Evolutionary conservation across 1,140 invertebrate genomes (phyloP), one percentile per base, ranked within the genome.

Genomic region (Propsilocerus akamusi): DNA sequence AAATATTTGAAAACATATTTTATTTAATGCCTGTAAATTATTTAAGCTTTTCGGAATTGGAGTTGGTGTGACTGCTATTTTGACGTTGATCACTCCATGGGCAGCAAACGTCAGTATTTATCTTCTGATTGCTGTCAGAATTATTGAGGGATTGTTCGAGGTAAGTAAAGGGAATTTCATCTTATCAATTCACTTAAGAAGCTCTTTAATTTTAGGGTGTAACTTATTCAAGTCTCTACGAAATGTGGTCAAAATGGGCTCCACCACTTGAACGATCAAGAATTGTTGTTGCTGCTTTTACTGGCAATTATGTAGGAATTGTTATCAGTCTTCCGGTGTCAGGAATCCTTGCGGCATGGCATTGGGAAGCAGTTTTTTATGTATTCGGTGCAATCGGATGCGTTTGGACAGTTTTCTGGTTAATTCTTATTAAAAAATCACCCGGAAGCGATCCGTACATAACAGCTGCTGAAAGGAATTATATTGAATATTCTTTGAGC

Each of bases 311-410:
- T 62, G 75, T 83, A 2, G 86, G 86, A 17, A 88, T 84, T 0
- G 84, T 90, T 0, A 72, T 89, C 17, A 74, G 84, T 0, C 79
- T 88, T 74, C 81, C 83, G 0, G 61, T 83, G 0, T 81, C 80
- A 41, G 85, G 82, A 1, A 59, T 80, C 20, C 67, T 91, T 46
- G 80, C 84, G 0, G 67, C 81, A 12, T 64, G 74, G 30, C 72
- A 87, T 7, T 95, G 90, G 90, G 73, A 79, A 0, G 82, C 80
- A 14, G 81, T 92, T 14, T 95, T 94, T 64, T 95, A 93, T 59
- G 75, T 89, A 0, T 90, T 89, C 62, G 88, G 87, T 74, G 63
- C 71, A 8, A 62, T 83, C 50, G 82, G 81, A 6, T 56, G 83
- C 1, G 59, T 85, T 12, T 87, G 83, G 83, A 79, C 77, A 34